Percentiles rank a stretch among this genome's conserved stretches.
Evolutionary conservation across 2,888 invertebrate genomes (phyloP).

Genomic region (Diachrysia chrysitis): DNA sequence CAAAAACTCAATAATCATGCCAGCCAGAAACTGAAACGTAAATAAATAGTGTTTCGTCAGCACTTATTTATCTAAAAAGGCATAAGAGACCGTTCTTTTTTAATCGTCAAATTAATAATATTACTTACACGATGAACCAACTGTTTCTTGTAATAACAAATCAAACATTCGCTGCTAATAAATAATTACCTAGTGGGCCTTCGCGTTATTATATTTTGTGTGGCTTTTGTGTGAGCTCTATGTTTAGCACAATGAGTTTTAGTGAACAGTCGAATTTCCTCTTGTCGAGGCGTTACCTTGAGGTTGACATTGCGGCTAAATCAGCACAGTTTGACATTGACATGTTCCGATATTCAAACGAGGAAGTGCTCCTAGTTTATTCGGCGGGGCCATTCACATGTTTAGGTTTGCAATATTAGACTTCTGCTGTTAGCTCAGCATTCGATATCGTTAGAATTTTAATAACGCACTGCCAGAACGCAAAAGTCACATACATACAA

Average conservation of each 20-base stretch:
- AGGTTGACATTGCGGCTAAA: conserved; percentile 83
- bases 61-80: neutral
- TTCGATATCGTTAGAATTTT: conserved; percentile 39
- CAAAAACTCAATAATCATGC: neutral
- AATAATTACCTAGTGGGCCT: conserved; percentile 1
- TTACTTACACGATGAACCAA: neutral
- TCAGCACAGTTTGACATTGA: conserved; percentile 84
- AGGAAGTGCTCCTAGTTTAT: conserved; percentile 79
- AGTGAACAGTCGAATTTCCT: conserved; percentile 72
- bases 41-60: neutral
- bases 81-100: neutral
- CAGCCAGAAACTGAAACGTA: neutral
- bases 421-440: conserved; percentile 21
- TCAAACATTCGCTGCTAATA: neutral
- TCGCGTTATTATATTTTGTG: conserved; percentile 9
- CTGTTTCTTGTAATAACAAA: conserved; percentile 2
- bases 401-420: conserved; percentile 45
- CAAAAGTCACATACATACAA: conserved; percentile 30
- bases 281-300: conserved; percentile 75
- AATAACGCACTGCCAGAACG: conserved; percentile 39
- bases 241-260: conserved; percentile 61
- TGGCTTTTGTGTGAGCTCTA: conserved; percentile 49
- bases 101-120: neutral
- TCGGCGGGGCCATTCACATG: conserved; percentile 65
- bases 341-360: conserved; percentile 82